Percentiles rank a stretch among this genome's conserved stretches.
Evolutionary conservation across 1,140 invertebrate species (phyloP).

Genomic region (Drosophila oshimai): DNA sequence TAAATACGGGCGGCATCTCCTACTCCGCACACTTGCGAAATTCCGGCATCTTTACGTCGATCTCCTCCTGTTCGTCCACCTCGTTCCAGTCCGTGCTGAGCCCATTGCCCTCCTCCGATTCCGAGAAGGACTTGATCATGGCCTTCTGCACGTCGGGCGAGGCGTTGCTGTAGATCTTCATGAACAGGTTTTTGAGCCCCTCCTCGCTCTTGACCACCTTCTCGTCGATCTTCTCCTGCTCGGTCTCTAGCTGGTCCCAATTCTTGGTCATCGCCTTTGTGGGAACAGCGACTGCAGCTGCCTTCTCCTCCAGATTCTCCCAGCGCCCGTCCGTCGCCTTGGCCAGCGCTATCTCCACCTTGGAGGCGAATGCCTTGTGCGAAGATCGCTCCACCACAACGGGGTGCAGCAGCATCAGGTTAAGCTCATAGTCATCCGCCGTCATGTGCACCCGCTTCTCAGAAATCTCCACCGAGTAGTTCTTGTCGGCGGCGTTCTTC

Average conservation of each 20-base stretch:
- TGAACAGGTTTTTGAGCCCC: conserved; percentile 95
- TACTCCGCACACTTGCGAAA: conserved; percentile 91
- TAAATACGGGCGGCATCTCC: background rate
- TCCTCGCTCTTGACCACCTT: conserved; percentile 93
- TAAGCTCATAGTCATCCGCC: conserved; percentile 84
- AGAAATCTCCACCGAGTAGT: conserved; percentile 87
- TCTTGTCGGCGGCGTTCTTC: conserved; percentile 89
- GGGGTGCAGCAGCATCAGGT: conserved; percentile 88
- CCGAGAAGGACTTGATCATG: conserved; percentile 99
- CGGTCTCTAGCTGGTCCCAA: conserved; percentile 91
- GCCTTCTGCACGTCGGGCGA: conserved; percentile 96
- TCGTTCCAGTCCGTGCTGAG: conserved; percentile 99
- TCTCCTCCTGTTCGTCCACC: conserved; percentile 92
- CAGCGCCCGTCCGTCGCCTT: conserved; percentile 91
- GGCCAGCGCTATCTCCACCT: conserved; percentile 94
- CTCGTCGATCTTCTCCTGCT: conserved; percentile 90
- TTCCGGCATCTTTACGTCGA: conserved; percentile 96
- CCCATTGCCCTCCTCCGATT: conserved; percentile 95
- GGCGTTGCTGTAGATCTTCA: conserved; percentile 96
- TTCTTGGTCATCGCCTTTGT: conserved; percentile 85
- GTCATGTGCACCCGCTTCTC: conserved; percentile 76
- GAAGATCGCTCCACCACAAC: conserved; percentile 88
- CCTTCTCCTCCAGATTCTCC: conserved; percentile 86
- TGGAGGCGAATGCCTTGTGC: conserved; percentile 89
- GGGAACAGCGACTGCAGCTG: conserved; percentile 49